Base-by-base conservation (phyloP, 1,140 invertebrate species). In the Saxidomus purpurata region DNA sequence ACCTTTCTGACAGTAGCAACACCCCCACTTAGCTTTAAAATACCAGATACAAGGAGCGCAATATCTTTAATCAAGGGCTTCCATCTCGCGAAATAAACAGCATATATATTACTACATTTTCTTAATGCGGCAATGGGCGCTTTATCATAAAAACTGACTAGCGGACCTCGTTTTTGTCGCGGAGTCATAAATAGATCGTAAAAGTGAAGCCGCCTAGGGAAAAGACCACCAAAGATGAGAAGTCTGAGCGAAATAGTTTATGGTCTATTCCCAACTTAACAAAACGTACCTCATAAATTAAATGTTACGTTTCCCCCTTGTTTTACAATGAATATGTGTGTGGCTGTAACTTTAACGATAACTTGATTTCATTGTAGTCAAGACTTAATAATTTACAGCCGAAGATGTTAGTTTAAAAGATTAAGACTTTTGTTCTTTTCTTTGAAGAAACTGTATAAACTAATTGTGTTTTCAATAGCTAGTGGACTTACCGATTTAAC, bases 111-210 rank as follows among this genome's bases (percentile, higher is more conserved):
- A n/a, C 76, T 40, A 52, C 76, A 9, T 52, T 8, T 79, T 25
- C 47, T 79, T 79, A 87, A 87, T 47, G 49, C 47, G 52, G 52
- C 85, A 79, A 87, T 76, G 31, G 55, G 71, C 49, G 49, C 38
- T 63, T 76, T 63, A 79, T 13, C 52, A 79, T 74, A 61, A 63
- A 40, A 49, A 61, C 52, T 63, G 49, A 49, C n/a, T 59, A 52
- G 74, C 34, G 71, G 77, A 67, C 71, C 63, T 59, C 40, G 47
- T 34, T 55, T 47, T 59, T 87, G 85, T 79, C 85, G 40, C 31
- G 69, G 55, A 63, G 25, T 79, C 85, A 59, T 87, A 87, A 87
- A 87, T 67, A 61, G 52, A 40, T 87, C 85, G 69, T 87, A 77
- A 87, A 87, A 59, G 1, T 87, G 74, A 36, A 63, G 85, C 71